Base-by-base conservation (phyloP, 37 sponge, comb jelly and placozoan genomes). In the Lycopodina hypogea region DNA sequence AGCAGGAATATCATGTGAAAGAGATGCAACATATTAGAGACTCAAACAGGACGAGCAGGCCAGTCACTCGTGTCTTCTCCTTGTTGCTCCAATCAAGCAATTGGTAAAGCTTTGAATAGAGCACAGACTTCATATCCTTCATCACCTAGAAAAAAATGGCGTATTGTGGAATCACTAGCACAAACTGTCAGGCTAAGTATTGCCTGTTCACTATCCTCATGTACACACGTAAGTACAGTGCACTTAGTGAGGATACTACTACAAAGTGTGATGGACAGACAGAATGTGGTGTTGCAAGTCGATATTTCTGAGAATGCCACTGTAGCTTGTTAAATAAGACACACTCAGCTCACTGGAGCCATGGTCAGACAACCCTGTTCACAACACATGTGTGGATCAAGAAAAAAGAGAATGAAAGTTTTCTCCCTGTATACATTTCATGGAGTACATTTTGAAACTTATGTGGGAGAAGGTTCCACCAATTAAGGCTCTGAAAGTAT, bases 351-450 rank as follows among this genome's bases (percentile, higher is more conserved):
- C 83, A 82, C 55, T 82, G 83, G 83, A 17, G 23, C 24, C 83
- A 82, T 57, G 42, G 32, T 42, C 83, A 74, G 29, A 75, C 83
- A 11, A n/a, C n/a, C n/a, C 26, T 82, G 40, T 82, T 82, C 23
- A 82, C 83, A n/a, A 57, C 83, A 42, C 75, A 82, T 74, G 75
- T 67, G 0, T 82, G 83, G 83, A 73, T 82, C 17, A 33, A 45
- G 42, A 74, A 39, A 15, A 37, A 60, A 3, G 42, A 64, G 9
- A 70, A 30, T 9, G 65, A 64, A 39, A 73, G 75, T 53, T 22
- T 82, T 11, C 75, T 82, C 28, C 33, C 74, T 9, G 53, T 82
- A 64, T 82, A 67, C 62, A 68, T 11, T 81, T 56, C 60, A 81
- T 81, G 81, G 35, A 81, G 42, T 81, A 71, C 42, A 71, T 81